A percentile compares a stretch with the other conserved stretches of the same genome.
These are phyloP conservation scores for Zaprionus capensis DNA, from an alignment of 1,140 invertebrate genomes.

Conservation along the genomic window DNA sequence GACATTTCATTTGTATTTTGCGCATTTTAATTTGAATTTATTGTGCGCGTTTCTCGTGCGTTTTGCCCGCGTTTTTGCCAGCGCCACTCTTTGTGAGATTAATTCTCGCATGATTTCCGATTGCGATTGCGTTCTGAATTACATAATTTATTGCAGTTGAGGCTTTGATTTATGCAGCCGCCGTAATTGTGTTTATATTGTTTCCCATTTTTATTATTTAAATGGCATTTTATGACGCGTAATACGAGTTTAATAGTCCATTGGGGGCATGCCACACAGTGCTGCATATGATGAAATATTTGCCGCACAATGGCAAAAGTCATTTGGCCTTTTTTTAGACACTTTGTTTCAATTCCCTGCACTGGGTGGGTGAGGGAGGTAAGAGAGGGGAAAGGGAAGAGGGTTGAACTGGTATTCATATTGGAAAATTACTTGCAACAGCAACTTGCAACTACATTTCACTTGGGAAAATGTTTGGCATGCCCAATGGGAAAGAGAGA, in stretches of 20 bases:
- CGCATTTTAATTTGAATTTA: constrained; percentile 40
- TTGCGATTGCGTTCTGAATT: constrained; percentile 49
- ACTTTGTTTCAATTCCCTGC: constrained; percentile 51
- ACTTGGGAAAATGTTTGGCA: not conserved
- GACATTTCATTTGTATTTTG: constrained; percentile 57
- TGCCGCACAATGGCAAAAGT: constrained; percentile 16
- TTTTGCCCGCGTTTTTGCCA: not conserved
- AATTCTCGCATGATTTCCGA: constrained; percentile 62
- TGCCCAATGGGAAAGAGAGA: not conserved
- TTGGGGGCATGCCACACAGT: constrained; percentile 31
- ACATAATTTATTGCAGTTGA: constrained; percentile 69
- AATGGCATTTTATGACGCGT: constrained; percentile 58
- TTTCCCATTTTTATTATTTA: constrained; percentile 50
- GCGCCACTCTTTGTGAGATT: constrained; percentile 46
- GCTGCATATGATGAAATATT: constrained; percentile 26
- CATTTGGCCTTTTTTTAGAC: constrained; percentile 36
- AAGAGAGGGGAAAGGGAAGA: too few relatives aligned
- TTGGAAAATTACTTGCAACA: constrained; percentile 12
- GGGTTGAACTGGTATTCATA: not conserved
- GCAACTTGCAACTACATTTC: constrained; percentile 12
- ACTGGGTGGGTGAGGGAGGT: constrained; percentile 4
- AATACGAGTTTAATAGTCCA: constrained; percentile 60
- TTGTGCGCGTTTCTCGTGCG: not conserved
- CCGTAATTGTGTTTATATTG: constrained; percentile 59
- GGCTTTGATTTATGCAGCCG: constrained; percentile 61